Evolutionary conservation across 2,797 vertebrate genomes (phyloP).

Genomic region (Rhodeus uyekii): DNA sequence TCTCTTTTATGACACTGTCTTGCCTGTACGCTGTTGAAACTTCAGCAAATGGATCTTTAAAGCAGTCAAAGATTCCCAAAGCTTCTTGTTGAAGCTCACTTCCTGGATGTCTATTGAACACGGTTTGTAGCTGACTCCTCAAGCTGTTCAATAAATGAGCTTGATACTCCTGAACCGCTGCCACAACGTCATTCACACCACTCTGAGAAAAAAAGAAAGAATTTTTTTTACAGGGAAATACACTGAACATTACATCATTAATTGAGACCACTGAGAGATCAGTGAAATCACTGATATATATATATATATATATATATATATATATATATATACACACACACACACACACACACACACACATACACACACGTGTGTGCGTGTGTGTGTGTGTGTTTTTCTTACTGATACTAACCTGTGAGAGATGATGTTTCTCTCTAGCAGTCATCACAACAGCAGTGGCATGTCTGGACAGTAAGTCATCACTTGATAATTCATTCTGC

Average conservation of each 20-base stretch:
- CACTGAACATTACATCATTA: no score
- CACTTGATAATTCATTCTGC: no score
- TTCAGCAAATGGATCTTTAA: conserved; percentile 39
- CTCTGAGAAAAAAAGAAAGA: no score
- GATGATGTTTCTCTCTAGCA: background rate
- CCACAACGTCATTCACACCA: conserved; percentile 46
- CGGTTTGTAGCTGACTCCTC: conserved; percentile 14
- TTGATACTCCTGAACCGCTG: conserved; percentile 37
- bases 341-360: no score
- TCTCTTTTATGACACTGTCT: conserved; percentile 46
- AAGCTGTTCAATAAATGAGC: conserved; percentile 41
- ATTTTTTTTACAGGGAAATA: background rate
- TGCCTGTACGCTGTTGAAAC: conserved; percentile 45
- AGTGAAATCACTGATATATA: no score
- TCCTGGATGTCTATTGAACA: conserved; percentile 48
- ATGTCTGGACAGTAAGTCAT: no score
- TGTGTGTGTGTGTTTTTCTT: no score
- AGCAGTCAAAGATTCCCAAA: background rate
- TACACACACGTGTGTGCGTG: no score
- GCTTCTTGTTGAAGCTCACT: conserved; percentile 53
- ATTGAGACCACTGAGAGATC: no score
- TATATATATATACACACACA: no score
- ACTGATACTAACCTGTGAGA: background rate
- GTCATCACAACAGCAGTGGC: background rate
- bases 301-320: no score